Base-by-base conservation (phyloP, 2,797 vertebrate genomes). In the Characodon lateralis region DNA sequence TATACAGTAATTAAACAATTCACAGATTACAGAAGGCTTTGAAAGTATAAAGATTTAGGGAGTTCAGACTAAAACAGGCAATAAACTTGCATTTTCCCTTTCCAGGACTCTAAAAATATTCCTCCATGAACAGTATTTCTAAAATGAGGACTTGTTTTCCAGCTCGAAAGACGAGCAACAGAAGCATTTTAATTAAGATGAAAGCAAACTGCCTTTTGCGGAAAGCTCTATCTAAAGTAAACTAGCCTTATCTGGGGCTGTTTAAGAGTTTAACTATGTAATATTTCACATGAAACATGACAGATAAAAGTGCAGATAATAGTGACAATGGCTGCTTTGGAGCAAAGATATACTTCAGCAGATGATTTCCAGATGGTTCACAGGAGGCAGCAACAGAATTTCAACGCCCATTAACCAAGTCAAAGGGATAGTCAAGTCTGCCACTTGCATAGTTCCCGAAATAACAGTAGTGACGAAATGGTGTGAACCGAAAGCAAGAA, bases 301-400 rank as follows among this genome's bases (percentile, higher is more conserved):
- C 86, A 76, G 69, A 71, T 73, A 70, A 78, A 81, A 74, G 58
- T 55, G 77, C 6, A 77, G 77, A 81, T 85, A 70, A 80, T 78
- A 55, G 77, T 3, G 41, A 83, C 71, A 77, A 73, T 13, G 63
- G 78, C 71, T 13, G 63, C 72, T 65, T 79, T 85, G 13, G 18
- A 71, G 74, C 78, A 81, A 89, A 89, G 73, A 86, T 78, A 83
- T 86, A 76, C 65, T 88, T 1, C 16, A 79, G 78, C 24, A 75
- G 88, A 95, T 87, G 73, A 85, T 58, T 92, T 93, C 93, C 94
- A 95, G 90, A 94, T 93, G 93, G 83, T 71, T 69, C 73, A 58
- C 78, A 72, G 77, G 77, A 88, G 80, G 83, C 77, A 80, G 74
- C 85, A 85, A 90, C 83, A 88, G 81, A 81, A 82, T 78, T 85